These are phyloP conservation scores for Sandelia bainsii DNA, from an alignment of 2,797 vertebrate species.

Conservation along the genomic window DNA sequence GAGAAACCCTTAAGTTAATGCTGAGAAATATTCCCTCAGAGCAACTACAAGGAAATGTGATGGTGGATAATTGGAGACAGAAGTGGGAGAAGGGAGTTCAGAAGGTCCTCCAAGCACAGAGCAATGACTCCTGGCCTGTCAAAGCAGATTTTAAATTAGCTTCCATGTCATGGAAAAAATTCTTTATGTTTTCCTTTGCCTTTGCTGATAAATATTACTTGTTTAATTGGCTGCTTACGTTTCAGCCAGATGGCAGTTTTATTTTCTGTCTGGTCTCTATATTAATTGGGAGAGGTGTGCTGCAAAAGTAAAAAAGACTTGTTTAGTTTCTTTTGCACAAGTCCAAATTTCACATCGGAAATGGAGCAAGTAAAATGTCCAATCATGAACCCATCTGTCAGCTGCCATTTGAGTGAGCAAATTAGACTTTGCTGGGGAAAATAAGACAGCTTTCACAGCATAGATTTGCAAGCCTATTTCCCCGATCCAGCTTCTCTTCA, in stretches of 20 bases:
- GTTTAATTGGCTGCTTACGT: constrained; percentile 74
- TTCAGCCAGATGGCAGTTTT: constrained; percentile 63
- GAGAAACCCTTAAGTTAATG: constrained; percentile 35
- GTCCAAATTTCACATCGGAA: constrained; percentile 9
- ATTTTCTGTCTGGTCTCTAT: constrained; percentile 32
- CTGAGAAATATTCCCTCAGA: constrained; percentile 54
- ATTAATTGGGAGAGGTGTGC: constrained; percentile 54
- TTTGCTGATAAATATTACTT: constrained; percentile 53
- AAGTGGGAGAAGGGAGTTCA: constrained; percentile 40
- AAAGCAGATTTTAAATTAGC: constrained; percentile 70
- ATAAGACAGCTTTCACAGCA: constrained; percentile 6
- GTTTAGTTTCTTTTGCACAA: constrained; percentile 6
- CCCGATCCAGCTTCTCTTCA: constrained; percentile 18
- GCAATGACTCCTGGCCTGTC: constrained; percentile 66
- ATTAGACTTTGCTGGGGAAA: constrained; percentile 25
- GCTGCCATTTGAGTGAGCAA: constrained; percentile 47
- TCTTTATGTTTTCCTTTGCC: constrained; percentile 45
- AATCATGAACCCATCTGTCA: constrained; percentile 60
- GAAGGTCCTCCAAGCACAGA: constrained; percentile 39
- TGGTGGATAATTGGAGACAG: constrained; percentile 74
- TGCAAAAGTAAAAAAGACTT: constrained; percentile 28
- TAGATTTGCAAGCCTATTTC: constrained; percentile 14
- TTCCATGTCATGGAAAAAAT: constrained; percentile 52
- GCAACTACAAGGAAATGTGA: constrained; percentile 49
- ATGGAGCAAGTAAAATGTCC: constrained; percentile 12